Evolutionary conservation across 2,888 invertebrate genomes (phyloP).

Genomic region (Tipula helvola): DNA sequence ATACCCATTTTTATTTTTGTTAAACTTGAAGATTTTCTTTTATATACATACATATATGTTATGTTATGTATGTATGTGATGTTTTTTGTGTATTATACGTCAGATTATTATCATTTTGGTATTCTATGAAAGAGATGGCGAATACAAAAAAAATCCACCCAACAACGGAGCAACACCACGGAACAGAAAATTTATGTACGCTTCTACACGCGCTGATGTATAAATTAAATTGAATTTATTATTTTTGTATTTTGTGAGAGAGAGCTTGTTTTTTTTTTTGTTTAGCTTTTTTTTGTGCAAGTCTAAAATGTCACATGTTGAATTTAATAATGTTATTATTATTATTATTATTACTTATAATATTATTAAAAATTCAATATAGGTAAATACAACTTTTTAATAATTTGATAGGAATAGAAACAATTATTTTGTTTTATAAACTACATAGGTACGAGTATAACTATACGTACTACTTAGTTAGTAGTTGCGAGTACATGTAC

Average conservation of each 20-base stretch:
- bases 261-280: not conserved
- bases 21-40: not conserved
- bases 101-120: not conserved
- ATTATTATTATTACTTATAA: not conserved
- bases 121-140: not conserved
- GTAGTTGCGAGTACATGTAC: not conserved
- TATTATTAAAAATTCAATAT: not conserved
- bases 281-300: not conserved
- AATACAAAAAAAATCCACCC: not conserved
- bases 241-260: not conserved
- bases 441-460: not conserved
- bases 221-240: constrained; percentile 1
- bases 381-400: not conserved
- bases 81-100: not conserved
- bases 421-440: not conserved
- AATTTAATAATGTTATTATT: not conserved
- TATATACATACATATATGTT: too few relatives aligned
- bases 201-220: not conserved
- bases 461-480: not conserved
- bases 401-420: not conserved
- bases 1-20: not conserved
- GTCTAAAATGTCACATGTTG: not conserved
- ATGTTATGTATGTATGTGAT: not conserved
- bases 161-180: not conserved
- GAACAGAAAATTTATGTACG: not conserved